These are phyloP conservation scores for Mantis religiosa DNA, from an alignment of 2,888 invertebrate species.

Conservation along the genomic window DNA sequence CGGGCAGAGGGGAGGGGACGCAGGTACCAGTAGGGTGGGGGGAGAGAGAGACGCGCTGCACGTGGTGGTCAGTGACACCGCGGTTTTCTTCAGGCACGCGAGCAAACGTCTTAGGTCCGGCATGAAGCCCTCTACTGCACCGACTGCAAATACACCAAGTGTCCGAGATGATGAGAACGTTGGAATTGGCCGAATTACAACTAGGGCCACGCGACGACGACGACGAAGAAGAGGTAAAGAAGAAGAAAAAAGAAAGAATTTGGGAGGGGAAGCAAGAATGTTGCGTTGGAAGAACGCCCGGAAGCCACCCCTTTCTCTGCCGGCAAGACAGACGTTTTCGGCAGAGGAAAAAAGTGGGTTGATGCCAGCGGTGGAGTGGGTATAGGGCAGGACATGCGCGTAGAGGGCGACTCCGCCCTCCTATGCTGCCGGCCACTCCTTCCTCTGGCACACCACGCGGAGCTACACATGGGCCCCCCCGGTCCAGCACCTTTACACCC, in stretches of 20 bases:
- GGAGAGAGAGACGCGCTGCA: not conserved
- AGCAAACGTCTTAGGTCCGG: not conserved
- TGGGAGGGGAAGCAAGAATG: not conserved
- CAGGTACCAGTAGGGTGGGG: not conserved
- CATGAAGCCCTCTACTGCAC: not conserved
- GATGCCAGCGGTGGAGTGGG: not conserved
- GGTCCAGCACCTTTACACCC: not conserved
- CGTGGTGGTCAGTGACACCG: not conserved
- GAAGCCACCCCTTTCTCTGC: not conserved
- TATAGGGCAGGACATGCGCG: slow-evolving; percentile 10
- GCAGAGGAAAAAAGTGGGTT: slow-evolving; percentile 11
- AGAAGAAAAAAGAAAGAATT: not conserved
- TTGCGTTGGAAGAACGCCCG: not conserved
- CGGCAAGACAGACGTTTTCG: slow-evolving; percentile 4
- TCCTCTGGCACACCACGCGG: slow-evolving; percentile 10
- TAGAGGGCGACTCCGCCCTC: slow-evolving; percentile 13
- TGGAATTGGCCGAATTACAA: not conserved
- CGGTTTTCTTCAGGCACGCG: not conserved
- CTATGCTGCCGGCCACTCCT: slow-evolving; percentile 13
- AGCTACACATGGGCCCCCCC: slow-evolving; percentile 1
- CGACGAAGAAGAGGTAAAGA: not conserved
- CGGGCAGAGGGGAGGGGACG: not conserved
- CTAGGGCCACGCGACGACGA: not conserved
- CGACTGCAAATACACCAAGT: not conserved
- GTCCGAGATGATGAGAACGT: not conserved